Percentiles rank a stretch among this genome's conserved stretches.
phyloP scores from a whole-genome alignment of 2,113 vertebrate genomes.

The Eira barbara region DNA sequence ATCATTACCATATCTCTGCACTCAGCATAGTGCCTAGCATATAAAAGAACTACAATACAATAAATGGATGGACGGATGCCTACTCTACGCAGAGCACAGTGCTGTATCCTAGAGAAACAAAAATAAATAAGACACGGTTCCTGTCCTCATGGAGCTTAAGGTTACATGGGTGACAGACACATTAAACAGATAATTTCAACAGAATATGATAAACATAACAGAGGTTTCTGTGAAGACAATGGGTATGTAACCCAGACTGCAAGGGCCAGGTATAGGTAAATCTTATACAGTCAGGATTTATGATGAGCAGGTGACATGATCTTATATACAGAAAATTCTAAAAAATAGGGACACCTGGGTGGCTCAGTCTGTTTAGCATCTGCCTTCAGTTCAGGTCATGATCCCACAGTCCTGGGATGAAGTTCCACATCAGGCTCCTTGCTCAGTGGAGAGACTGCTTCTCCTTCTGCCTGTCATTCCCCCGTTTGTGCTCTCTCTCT shows the following conservation, averaged over 20 bases:
- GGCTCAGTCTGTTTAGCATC: background rate
- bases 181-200: conserved; percentile 7
- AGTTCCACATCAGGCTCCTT: background rate
- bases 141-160: background rate
- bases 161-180: background rate
- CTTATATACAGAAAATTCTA: background rate
- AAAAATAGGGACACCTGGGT: background rate
- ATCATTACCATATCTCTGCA: background rate
- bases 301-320: background rate
- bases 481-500: background rate
- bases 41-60: background rate
- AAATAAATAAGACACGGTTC: background rate
- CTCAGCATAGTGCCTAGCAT: background rate
- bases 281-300: background rate
- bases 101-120: background rate
- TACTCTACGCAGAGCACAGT: background rate
- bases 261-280: background rate
- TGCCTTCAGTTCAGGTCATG: background rate
- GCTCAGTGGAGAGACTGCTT: background rate
- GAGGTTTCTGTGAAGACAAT: background rate
- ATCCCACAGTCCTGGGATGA: background rate
- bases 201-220: background rate
- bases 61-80: background rate
- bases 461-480: background rate
- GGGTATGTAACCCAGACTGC: background rate